Percentiles rank a stretch among this genome's conserved stretches.
Conservation (phyloP, 2,888 invertebrate species). For the Seira musarum region DNA sequence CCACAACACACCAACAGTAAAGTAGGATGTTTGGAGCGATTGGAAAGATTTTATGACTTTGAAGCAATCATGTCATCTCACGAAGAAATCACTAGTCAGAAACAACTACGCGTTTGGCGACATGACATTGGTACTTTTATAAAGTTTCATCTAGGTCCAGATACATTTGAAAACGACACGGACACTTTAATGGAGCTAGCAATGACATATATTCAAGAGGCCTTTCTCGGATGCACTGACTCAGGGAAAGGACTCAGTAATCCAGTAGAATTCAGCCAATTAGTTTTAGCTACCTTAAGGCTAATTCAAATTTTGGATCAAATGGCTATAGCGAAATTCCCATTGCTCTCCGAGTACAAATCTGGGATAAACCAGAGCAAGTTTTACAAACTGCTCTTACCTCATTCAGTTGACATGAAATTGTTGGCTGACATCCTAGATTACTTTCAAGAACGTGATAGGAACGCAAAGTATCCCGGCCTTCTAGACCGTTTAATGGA, state of each 20-base stretch:
- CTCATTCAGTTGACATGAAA: conserved; percentile 21
- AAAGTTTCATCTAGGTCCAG: not conserved
- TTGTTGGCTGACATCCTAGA: conserved; percentile 27
- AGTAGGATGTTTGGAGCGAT: conserved; percentile 1
- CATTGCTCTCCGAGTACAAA: conserved; percentile 27
- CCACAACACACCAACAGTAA: conserved; percentile 10
- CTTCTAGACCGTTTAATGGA: conserved; percentile 13
- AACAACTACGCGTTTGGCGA: conserved; percentile 31
- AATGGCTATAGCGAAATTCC: conserved; percentile 2
- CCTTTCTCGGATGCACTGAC: not conserved
- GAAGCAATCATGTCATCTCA: not conserved
- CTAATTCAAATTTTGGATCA: conserved; percentile 29
- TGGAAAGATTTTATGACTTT: too few relatives aligned
- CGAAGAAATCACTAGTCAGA: not conserved
- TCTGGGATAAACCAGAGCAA: not conserved
- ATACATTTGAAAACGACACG: not conserved
- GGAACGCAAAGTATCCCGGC: conserved; percentile 1
- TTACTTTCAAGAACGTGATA: conserved; percentile 23
- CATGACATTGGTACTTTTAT: conserved; percentile 35
- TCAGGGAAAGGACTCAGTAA: not conserved
- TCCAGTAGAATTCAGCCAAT: conserved; percentile 38
- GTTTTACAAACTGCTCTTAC: conserved; percentile 38
- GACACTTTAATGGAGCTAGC: conserved; percentile 7
- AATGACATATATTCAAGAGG: conserved; percentile 11
- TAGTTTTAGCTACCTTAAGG: conserved; percentile 2